Conservation (phyloP, 2,797 vertebrate species). For the Phyllotis vaccarum region DNA sequence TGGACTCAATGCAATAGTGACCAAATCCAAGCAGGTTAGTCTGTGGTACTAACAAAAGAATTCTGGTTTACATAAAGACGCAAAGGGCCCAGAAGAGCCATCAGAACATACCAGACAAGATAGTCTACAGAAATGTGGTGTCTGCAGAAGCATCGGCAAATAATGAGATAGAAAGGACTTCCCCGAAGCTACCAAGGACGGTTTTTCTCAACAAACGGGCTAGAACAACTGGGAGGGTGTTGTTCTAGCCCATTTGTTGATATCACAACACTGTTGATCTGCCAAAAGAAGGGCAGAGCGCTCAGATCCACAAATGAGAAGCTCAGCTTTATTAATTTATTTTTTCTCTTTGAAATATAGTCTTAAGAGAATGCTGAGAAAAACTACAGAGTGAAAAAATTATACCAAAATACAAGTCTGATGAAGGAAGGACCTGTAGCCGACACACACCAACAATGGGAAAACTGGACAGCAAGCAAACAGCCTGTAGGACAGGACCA, state of each 20-base stretch:
- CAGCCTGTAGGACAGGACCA: neutral
- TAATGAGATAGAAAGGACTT: neutral
- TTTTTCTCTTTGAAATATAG: neutral
- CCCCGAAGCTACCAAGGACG: neutral
- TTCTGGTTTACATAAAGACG: neutral
- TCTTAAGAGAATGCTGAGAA: neutral
- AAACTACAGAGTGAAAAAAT: neutral
- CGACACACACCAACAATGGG: neutral
- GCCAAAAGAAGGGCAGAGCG: neutral
- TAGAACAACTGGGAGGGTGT: too few species aligned
- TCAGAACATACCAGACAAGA: neutral
- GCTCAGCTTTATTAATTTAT: neutral
- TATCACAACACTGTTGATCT: neutral
- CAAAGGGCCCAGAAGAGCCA: neutral
- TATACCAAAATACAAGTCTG: neutral
- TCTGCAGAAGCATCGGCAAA: neutral
- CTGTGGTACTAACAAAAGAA: neutral
- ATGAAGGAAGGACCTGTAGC: neutral
- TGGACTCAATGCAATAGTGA: neutral
- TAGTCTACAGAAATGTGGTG: neutral
- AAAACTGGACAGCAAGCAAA: neutral
- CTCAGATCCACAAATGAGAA: neutral
- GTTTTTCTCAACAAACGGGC: neutral
- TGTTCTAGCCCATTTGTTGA: too few species aligned
- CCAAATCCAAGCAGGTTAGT: neutral